Conservation (phyloP, 2,113 vertebrate genomes). For the Zapus hudsonius region DNA sequence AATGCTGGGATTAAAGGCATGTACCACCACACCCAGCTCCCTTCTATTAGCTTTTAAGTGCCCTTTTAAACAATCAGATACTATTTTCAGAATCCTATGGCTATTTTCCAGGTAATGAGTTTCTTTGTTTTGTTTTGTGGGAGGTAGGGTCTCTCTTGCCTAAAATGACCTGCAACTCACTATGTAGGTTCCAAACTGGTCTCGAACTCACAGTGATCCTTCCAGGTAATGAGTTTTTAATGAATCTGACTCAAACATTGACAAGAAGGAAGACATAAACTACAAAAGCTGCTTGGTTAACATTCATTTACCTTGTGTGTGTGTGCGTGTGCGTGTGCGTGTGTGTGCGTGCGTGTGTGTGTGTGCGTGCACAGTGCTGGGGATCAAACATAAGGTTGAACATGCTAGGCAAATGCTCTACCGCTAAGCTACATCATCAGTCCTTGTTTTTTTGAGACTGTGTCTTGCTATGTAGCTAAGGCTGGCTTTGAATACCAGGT, state of each 20-base stretch:
- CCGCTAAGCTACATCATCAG: background rate
- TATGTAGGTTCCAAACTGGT: too few species aligned
- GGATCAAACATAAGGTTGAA: too few species aligned
- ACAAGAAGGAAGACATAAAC: constrained; percentile 11
- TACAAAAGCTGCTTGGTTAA: background rate
- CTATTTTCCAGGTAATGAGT: background rate
- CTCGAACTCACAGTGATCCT: background rate
- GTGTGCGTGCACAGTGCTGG: too few species aligned
- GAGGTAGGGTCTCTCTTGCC: too few species aligned
- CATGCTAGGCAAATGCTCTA: background rate
- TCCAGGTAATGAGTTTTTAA: constrained; percentile 22
- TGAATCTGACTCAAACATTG: constrained; percentile 4
- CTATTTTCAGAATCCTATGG: constrained; percentile 54
- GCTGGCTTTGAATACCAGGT: background rate
- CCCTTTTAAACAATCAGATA: constrained; percentile 24
- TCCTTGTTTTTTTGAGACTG: background rate
- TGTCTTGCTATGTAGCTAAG: background rate
- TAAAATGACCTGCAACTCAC: too few species aligned
- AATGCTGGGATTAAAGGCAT: too few species aligned
- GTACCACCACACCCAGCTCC: background rate
- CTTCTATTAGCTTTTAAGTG: constrained; percentile 30
- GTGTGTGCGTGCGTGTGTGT: too few species aligned
- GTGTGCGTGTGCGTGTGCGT: too few species aligned
- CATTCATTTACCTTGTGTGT: background rate
- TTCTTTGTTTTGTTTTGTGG: background rate